These are phyloP conservation scores for Pachliopta kotzebuea DNA, from an alignment of 2,888 invertebrate genomes.

Conservation along the genomic window DNA sequence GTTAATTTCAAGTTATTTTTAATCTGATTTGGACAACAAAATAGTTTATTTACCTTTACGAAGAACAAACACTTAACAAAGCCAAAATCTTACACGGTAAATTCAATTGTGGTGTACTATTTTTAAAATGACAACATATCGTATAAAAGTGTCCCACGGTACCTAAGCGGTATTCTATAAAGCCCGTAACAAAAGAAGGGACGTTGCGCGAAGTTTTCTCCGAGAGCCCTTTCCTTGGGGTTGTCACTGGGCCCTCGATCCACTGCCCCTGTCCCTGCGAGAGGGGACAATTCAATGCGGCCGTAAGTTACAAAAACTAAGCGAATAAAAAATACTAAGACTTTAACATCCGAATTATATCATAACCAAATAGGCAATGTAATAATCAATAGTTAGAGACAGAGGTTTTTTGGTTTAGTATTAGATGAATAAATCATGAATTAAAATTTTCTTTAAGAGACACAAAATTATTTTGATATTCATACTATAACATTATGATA, in stretches of 20 bases:
- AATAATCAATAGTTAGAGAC: too few species aligned
- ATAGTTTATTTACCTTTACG: background rate
- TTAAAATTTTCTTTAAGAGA: background rate
- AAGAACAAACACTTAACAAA: background rate
- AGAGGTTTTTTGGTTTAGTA: too few species aligned
- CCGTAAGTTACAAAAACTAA: constrained; percentile 47
- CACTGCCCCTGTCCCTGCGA: constrained; percentile 54
- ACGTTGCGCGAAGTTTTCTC: constrained; percentile 52
- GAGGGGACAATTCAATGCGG: constrained; percentile 43
- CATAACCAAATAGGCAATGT: background rate
- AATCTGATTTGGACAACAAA: background rate
- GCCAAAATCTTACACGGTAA: constrained; percentile 30
- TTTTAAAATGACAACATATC: constrained; percentile 46
- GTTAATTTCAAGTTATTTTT: too few species aligned
- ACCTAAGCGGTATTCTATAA: constrained; percentile 65
- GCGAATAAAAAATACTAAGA: background rate
- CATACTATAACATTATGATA: too few species aligned
- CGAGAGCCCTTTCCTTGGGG: constrained; percentile 70
- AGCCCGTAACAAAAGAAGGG: constrained; percentile 57
- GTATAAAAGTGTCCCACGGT: constrained; percentile 33
- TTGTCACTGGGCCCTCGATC: constrained; percentile 69
- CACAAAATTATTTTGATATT: background rate
- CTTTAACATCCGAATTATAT: background rate
- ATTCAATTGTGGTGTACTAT: constrained; percentile 36
- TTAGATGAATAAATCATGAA: background rate